These are phyloP conservation scores for Drymodes brunneopygia DNA, from an alignment of 2,113 vertebrate genomes.

Conservation along the genomic window DNA sequence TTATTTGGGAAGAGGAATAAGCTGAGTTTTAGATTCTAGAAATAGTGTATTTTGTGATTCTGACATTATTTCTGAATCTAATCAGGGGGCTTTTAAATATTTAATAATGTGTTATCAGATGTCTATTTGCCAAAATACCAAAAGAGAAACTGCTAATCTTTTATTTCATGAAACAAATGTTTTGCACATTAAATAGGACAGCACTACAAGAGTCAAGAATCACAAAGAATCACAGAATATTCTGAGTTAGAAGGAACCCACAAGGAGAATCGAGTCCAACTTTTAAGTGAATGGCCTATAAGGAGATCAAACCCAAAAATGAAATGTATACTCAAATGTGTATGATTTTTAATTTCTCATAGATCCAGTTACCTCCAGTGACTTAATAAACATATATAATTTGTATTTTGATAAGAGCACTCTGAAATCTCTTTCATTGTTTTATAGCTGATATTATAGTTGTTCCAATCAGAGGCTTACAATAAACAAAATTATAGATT, in stretches of 20 bases:
- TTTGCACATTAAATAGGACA: not conserved
- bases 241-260: not conserved
- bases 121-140: not conserved
- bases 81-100: not conserved
- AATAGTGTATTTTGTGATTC: not conserved
- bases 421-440: not conserved
- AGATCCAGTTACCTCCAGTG: not conserved
- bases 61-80: not conserved
- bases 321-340: not conserved
- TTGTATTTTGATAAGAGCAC: not conserved
- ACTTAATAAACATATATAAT: not conserved
- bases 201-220: not conserved
- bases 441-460: not conserved
- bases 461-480: not conserved
- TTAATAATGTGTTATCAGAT: not conserved
- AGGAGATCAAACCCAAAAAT: not conserved
- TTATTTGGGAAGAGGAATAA: not conserved
- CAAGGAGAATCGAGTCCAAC: not conserved
- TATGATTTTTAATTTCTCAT: not conserved
- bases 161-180: not conserved
- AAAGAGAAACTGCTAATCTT: not conserved
- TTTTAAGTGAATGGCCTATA: not conserved
- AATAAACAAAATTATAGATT: not conserved
- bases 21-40: not conserved
- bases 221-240: not conserved